phyloP scores from a whole-genome alignment of 2,113 vertebrate species.

The Dolichotis patagonum region DNA sequence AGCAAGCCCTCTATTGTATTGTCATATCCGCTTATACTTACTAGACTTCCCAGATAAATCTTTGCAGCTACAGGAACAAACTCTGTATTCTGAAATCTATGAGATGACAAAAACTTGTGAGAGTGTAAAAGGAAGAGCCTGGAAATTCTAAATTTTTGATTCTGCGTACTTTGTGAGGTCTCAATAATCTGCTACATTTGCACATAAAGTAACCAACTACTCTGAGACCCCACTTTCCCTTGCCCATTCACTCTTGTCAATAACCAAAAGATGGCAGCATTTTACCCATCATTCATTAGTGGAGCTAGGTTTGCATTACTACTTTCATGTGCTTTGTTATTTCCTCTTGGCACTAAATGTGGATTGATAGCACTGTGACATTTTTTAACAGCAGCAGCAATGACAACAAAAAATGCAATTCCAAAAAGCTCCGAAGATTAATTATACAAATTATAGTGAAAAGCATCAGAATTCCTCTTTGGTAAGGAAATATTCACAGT shows the following conservation, averaged over 20 bases:
- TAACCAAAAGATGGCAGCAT: slow-evolving; percentile 86
- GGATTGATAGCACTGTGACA: slow-evolving; percentile 60
- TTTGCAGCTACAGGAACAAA: slow-evolving; percentile 37
- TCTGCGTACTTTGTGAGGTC: not conserved
- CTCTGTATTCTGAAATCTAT: not conserved
- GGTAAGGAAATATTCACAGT: slow-evolving; percentile 39
- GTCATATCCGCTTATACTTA: slow-evolving; percentile 61
- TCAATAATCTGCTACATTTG: not conserved
- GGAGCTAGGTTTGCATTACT: slow-evolving; percentile 30
- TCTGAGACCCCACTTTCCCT: not conserved
- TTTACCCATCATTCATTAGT: slow-evolving; percentile 79
- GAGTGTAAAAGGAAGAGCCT: not conserved
- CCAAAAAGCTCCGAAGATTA: slow-evolving; percentile 66
- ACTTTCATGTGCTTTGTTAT: slow-evolving; percentile 28
- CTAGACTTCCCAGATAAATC: slow-evolving; percentile 57
- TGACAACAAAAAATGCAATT: slow-evolving; percentile 52
- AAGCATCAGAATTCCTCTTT: slow-evolving; percentile 54
- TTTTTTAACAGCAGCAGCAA: slow-evolving; percentile 69
- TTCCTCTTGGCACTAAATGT: slow-evolving; percentile 8
- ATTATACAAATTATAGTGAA: slow-evolving; percentile 69
- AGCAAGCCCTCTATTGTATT: slow-evolving; percentile 76
- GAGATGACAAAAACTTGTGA: not conserved
- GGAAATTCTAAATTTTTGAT: not conserved
- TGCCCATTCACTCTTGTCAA: slow-evolving; percentile 55
- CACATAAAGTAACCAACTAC: slow-evolving; percentile 39